Evolutionary conservation across 1,140 invertebrate genomes (phyloP), one percentile per base, ranked within the genome.

Genomic region (Mylabris phalerata): DNA sequence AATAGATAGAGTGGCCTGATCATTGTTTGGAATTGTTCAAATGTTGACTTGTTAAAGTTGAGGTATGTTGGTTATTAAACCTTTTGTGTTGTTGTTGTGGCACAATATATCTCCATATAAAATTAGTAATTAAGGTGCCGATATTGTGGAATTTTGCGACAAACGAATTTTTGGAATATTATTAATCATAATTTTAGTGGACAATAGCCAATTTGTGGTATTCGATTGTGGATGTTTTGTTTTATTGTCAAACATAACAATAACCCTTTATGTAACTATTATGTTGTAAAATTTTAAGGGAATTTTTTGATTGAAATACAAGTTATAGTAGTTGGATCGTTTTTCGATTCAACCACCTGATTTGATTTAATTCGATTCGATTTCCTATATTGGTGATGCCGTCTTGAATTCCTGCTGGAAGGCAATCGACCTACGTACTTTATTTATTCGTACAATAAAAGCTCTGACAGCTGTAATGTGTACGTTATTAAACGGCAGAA

Each of bases 61-160:
- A 50, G 63, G 66, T 69, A 70, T 67, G 66, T 66, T 62, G 62
- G 64, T 70, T 70, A 70, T 70, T 70, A 69, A 70, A 70, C 60
- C 68, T 69, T 70, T 70, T 68, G 68, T 60, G 59, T 47, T 32
- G 7, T 32, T 32, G 32, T 32, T 32, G 32, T 32, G 7, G 4
- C 32, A 5, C 32, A 5, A 4, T 32, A 32, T 32, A 32, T 32
- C 7, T 7, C 32, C 32, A 32, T 32, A 48, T 60, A 69, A 67
- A 70, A 69, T 69, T 60, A 64, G 62, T 70, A 70, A 70, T 70
- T 68, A 70, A 70, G 68, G 68, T 55, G 57, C 45, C 57, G 46
- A 50, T 45, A 46, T 45, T 48, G 44, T 47, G 64, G 64, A 63
- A 67, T 66, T 57, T 45, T 43, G 50, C 62, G 59, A 46, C 54